Conservation (phyloP, 2,113 vertebrate genomes). For the Myotis davidii region DNA sequence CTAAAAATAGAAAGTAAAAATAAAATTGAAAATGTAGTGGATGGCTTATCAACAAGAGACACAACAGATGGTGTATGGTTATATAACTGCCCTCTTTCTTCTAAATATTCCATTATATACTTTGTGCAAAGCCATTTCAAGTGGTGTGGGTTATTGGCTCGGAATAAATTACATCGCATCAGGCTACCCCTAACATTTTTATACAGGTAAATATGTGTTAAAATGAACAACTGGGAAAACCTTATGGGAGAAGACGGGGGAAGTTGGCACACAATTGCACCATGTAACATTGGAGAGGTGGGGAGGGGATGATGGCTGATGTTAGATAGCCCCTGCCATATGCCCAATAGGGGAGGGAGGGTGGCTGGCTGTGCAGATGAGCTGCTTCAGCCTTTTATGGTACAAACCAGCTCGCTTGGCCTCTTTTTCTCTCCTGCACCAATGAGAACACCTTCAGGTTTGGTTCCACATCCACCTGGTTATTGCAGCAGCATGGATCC, state of each 20-base stretch:
- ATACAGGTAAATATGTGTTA: not conserved
- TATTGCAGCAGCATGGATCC: not conserved
- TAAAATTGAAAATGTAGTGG: not conserved
- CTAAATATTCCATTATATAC: not conserved
- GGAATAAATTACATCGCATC: not conserved
- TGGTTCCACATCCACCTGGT: not conserved
- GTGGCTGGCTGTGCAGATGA: not conserved
- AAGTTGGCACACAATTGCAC: not conserved
- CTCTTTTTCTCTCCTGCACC: not conserved
- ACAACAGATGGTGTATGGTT: not conserved
- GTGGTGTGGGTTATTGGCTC: not conserved
- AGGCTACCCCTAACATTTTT: not conserved
- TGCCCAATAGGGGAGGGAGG: not conserved
- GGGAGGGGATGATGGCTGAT: not conserved
- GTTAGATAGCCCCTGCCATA: not conserved
- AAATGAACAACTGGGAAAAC: not conserved
- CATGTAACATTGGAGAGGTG: not conserved
- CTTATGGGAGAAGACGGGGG: not conserved
- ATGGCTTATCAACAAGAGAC: conserved; percentile 7
- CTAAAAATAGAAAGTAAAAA: conserved; percentile 30
- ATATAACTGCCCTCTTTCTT: not conserved
- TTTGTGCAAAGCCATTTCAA: conserved; percentile 11
- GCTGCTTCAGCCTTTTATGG: not conserved
- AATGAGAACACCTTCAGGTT: not conserved
- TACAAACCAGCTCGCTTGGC: not conserved